Base-by-base conservation (phyloP, 2,797 vertebrate genomes). In the Octomys mimax region DNA sequence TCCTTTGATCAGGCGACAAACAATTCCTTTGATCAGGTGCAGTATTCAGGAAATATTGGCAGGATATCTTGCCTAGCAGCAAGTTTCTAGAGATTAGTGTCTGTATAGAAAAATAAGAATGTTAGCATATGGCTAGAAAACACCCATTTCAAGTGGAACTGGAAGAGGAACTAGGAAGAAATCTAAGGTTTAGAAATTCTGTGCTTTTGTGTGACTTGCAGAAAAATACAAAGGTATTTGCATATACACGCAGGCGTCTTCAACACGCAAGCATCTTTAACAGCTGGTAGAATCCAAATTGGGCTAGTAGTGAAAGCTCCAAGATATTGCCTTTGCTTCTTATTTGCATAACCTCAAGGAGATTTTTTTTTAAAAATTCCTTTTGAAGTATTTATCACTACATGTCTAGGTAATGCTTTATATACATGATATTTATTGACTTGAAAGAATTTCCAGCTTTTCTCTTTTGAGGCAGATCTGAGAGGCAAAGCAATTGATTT, bases 211-310 rank as follows among this genome's bases (percentile, higher is more conserved):
- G 26, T 83, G 80, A 52, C 39, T 92, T 94, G 28, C 16, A 59
- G 75, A 66, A 92, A 62, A 93, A 86, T 89, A 70, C 33, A 89
- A 82, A 93, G 86, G 26, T 21, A 66, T 89, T 83, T 90, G 49
- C 70, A n/a, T 61, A 81, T 75, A n/a, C 21, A 33, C 24, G 46
- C 5, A 66, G 26, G 42, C 36, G 75, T 80, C 8, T 54, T 73
- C 77, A 73, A 28, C 22, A 7, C 24, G 2, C 8, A 73, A 5
- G 36, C 46, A 82, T 73, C 52, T 93, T 81, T 33, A 36, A 95
- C 86, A 87, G 7, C 77, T 84, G 28, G 73, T 81, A 68, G 52
- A 70, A 33, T 54, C 66, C 24, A 14, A 68, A 42, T 75, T 57
- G 59, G 22, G 13, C 77, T 39, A 42, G 70, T 83, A 80, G 68